A percentile compares a stretch with the other conserved stretches of the same genome.
phyloP scores from a whole-genome alignment of 2,797 vertebrate genomes.

The Cephalopachus bancanus region DNA sequence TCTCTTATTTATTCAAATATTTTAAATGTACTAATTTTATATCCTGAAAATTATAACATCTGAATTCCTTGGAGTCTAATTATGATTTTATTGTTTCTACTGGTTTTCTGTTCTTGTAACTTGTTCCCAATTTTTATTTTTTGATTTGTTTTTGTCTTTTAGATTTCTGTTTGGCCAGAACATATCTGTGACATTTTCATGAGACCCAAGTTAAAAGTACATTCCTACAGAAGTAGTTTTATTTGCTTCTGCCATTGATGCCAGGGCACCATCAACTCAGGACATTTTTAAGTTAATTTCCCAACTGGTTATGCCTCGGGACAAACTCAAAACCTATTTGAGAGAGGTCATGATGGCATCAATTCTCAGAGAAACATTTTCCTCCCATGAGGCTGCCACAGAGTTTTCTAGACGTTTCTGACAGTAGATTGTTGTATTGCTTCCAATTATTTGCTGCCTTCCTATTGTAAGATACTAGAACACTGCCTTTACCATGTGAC shows the following conservation, averaged over 20 bases:
- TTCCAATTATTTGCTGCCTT: not conserved
- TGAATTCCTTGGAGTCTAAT: not conserved
- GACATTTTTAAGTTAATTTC: not conserved
- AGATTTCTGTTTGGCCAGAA: not conserved
- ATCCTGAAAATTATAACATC: not conserved
- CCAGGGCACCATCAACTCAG: not conserved
- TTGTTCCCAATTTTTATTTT: not conserved
- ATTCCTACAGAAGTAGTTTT: too few relatives aligned
- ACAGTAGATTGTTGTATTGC: not conserved
- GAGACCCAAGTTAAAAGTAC: too few relatives aligned
- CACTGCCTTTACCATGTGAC: not conserved
- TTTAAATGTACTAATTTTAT: not conserved
- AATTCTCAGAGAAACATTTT: not conserved
- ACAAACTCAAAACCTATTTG: not conserved
- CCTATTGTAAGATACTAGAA: not conserved
- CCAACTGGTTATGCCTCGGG: not conserved
- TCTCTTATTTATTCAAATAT: not conserved
- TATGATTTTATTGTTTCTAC: not conserved
- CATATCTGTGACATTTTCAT: not conserved
- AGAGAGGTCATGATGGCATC: fast-evolving
- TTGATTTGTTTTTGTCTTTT: not conserved
- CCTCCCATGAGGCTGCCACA: fast-evolving
- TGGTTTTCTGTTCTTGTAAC: too few relatives aligned
- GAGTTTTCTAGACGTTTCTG: not conserved
- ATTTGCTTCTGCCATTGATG: not conserved